These are phyloP conservation scores for Epistrophe grossulariae DNA, from an alignment of 2,888 invertebrate genomes.

Conservation along the genomic window DNA sequence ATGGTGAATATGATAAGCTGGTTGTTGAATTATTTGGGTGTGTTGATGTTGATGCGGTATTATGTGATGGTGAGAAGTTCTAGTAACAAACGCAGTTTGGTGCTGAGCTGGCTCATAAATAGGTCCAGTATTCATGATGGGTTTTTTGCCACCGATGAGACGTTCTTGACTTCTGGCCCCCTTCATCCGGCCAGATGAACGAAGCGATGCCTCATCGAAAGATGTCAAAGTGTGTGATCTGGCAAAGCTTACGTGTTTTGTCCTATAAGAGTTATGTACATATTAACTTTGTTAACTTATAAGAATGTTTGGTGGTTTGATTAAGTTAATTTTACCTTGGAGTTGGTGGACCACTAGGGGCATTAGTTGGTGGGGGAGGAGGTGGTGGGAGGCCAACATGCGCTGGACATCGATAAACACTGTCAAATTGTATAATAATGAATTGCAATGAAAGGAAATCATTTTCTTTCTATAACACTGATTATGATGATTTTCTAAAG, in stretches of 20 bases:
- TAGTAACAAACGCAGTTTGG: constrained; percentile 76
- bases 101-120: constrained; percentile 79
- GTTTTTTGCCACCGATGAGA: constrained; percentile 90
- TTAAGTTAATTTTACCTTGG: constrained; percentile 78
- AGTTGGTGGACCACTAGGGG: constrained; percentile 83
- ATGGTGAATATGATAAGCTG: constrained; percentile 73
- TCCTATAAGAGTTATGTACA: constrained; percentile 84
- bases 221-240: constrained; percentile 94
- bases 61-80: constrained; percentile 76
- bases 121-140: constrained; percentile 82
- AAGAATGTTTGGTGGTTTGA: background rate
- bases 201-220: constrained; percentile 88
- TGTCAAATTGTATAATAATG: constrained; percentile 59
- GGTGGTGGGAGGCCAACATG: constrained; percentile 86
- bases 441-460: constrained; percentile 16
- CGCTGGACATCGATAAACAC: constrained; percentile 85
- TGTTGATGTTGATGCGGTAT: constrained; percentile 77
- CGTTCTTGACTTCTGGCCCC: constrained; percentile 88
- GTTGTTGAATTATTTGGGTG: constrained; percentile 76
- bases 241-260: constrained; percentile 96
- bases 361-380: constrained; percentile 87
- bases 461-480: constrained; percentile 1
- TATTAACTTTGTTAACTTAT: background rate
- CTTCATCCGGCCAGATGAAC: constrained; percentile 83
- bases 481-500: constrained; percentile 4